Base-by-base conservation (phyloP, 1,140 invertebrate genomes). In the Gonioctena quinquepunctata region DNA sequence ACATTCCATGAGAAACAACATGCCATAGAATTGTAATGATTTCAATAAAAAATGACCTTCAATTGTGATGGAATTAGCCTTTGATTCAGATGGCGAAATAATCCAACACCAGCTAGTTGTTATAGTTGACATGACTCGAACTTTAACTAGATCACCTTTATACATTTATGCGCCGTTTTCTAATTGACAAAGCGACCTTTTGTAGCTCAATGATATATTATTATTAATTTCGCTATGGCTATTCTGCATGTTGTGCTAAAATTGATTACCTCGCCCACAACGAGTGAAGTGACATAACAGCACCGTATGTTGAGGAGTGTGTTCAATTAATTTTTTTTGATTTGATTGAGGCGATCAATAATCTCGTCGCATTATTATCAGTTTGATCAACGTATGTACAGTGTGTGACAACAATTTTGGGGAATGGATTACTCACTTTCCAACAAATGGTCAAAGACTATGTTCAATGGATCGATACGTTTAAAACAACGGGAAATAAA, bases 141-240 rank as follows among this genome's bases (percentile, higher is more conserved):
- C 33, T n/a, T 42, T 42, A 42, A 42, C 33, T 42, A 42, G 33
- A 42, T n/a, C 33, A 42, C 33, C 11, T 42, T 42, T 42, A 42
- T n/a, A 13, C 33, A 42, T 42, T 42, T 42, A 42, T n/a, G 11
- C 33, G 33, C 33, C 33, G 13, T 13, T 7, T 57, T 23, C 5
- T 57, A 57, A 57, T 57, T 57, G 54, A 57, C 54, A 25, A 23
- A 7, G 21, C 54, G 25, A 25, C 11, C 52, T 54, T 42, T 57
- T 13, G 21, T 57, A n/a, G 13, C 54, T 57, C 54, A 22, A 11
- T 11, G 25, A 25, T 57, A 57, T 21, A n/a, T 57, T 57, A 57
- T 57, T 57, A 25, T 21, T 22, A 57, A 57, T 57, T 57, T 57
- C 19, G 21, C n/a, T 19, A 21, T 57, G 19, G 21, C 54, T 57